Percentiles rank a stretch among this genome's conserved stretches.
Conservation (phyloP, 2,113 vertebrate genomes). For the Dunckerocampus dactyliophorus region DNA sequence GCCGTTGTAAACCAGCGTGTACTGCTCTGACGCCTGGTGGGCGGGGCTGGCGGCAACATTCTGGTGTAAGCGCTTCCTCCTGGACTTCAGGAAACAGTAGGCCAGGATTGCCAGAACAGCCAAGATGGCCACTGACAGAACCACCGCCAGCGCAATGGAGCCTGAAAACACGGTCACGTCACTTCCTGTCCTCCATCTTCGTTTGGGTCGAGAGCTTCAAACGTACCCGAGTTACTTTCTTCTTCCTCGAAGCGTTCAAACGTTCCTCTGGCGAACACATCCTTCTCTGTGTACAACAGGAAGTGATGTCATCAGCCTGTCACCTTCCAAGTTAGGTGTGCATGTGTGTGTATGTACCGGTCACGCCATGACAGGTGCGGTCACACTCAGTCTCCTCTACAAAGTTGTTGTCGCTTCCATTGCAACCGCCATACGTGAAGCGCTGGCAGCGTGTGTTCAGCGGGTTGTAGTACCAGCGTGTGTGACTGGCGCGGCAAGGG, state of each 20-base stretch:
- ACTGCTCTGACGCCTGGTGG: conserved; percentile 67
- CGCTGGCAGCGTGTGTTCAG: conserved; percentile 70
- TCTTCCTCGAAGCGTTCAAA: conserved; percentile 40
- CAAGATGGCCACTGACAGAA: conserved; percentile 77
- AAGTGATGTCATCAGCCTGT: background rate
- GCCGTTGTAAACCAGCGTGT: conserved; percentile 80
- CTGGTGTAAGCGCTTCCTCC: conserved; percentile 54
- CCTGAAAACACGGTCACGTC: conserved; percentile 36
- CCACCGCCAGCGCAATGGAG: conserved; percentile 71
- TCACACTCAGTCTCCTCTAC: conserved; percentile 69
- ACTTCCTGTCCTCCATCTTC: conserved; percentile 21
- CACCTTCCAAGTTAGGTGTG: accelerated
- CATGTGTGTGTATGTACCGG: conserved; percentile 40
- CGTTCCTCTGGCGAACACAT: conserved; percentile 53
- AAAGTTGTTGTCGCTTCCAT: conserved; percentile 86
- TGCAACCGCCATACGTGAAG: conserved; percentile 89
- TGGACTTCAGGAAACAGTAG: conserved; percentile 80
- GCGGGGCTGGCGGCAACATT: conserved; percentile 62
- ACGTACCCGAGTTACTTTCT: conserved; percentile 46
- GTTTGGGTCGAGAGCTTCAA: too few species aligned
- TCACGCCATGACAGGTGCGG: conserved; percentile 75
- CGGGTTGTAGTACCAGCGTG: conserved; percentile 88
- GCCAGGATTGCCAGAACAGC: conserved; percentile 74
- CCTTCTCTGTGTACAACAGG: conserved; percentile 33
- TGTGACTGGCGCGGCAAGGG: conserved; percentile 74